These are phyloP conservation scores for Scaptomyza cyrtandrae DNA, from an alignment of 2,888 invertebrate species.

Conservation along the genomic window DNA sequence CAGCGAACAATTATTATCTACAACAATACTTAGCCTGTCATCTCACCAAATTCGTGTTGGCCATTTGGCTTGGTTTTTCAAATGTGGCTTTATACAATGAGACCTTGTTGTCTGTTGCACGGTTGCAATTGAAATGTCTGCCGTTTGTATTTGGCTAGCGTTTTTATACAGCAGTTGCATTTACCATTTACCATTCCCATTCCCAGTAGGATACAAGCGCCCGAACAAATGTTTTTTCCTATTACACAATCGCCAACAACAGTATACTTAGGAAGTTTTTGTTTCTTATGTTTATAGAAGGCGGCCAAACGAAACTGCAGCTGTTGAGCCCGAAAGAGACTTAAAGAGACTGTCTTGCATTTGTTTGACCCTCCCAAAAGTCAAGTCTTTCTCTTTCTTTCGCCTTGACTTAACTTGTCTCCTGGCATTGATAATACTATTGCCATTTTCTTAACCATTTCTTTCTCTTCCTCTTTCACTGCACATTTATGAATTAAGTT, in stretches of 20 bases:
- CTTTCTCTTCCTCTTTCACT: slow-evolving; percentile 49
- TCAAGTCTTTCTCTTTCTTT: slow-evolving; percentile 23
- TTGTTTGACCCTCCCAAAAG: slow-evolving; percentile 35
- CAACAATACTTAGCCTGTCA: neutral
- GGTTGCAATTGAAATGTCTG: slow-evolving; percentile 65
- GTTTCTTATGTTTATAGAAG: slow-evolving; percentile 28
- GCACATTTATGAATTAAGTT: slow-evolving; percentile 71
- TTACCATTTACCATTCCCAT: neutral
- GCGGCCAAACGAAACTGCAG: slow-evolving; percentile 11
- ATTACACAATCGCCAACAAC: slow-evolving; percentile 64
- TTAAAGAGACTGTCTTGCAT: slow-evolving; percentile 49
- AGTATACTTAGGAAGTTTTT: slow-evolving; percentile 7
- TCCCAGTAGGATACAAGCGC: slow-evolving; percentile 50
- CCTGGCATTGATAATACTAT: slow-evolving; percentile 13
- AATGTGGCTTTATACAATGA: slow-evolving; percentile 10
- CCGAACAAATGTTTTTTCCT: slow-evolving; percentile 56
- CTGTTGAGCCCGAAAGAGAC: slow-evolving; percentile 7
- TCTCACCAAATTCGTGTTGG: slow-evolving; percentile 62
- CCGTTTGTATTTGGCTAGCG: slow-evolving; percentile 40
- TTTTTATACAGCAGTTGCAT: slow-evolving; percentile 59
- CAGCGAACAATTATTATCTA: slow-evolving; percentile 14
- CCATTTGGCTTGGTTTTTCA: slow-evolving; percentile 54
- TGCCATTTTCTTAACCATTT: slow-evolving; percentile 34
- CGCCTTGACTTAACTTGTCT: neutral
- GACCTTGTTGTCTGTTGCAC: slow-evolving; percentile 47